Conservation (phyloP, 2,888 invertebrate species). For the Lacanobia oleracea region DNA sequence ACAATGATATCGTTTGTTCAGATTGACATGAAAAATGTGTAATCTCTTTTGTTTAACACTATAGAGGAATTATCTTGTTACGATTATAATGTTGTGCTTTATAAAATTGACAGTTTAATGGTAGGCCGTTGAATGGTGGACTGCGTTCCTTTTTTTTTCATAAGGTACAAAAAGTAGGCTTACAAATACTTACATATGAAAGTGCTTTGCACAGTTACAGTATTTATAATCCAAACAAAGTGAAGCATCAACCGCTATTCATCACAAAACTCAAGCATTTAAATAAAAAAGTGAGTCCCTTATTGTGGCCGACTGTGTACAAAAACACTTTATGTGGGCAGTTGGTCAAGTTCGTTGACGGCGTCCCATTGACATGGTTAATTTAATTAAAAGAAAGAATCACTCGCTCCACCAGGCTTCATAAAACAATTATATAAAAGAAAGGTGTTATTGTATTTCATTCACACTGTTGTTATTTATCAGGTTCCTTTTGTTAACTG, state of each 20-base stretch:
- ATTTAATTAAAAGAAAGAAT: slow-evolving; percentile 71
- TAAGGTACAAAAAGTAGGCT: no score
- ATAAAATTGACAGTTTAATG: slow-evolving; percentile 4
- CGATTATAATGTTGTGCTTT: slow-evolving; percentile 7
- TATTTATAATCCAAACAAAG: background rate
- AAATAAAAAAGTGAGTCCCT: slow-evolving; percentile 20
- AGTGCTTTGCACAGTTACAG: no score
- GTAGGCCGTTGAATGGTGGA: background rate
- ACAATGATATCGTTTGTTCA: slow-evolving; percentile 35
- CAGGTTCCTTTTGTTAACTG: background rate
- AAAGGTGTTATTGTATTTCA: slow-evolving; percentile 13
- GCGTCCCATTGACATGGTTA: slow-evolving; percentile 77
- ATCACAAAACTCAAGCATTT: background rate
- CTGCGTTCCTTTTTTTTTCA: slow-evolving; percentile 3
- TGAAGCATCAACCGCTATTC: background rate
- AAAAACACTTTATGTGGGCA: slow-evolving; percentile 60
- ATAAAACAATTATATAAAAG: slow-evolving; percentile 30
- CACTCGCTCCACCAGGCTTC: slow-evolving; percentile 52
- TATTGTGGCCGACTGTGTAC: slow-evolving; percentile 57
- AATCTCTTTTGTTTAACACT: slow-evolving; percentile 27
- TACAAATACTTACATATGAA: no score
- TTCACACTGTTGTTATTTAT: background rate
- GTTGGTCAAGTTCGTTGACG: slow-evolving; percentile 66
- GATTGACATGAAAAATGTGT: slow-evolving; percentile 40
- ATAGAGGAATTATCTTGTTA: slow-evolving; percentile 40